Evolutionary conservation across 2,113 vertebrate species (phyloP).

Genomic region (Campylomormyrus tamandua): DNA sequence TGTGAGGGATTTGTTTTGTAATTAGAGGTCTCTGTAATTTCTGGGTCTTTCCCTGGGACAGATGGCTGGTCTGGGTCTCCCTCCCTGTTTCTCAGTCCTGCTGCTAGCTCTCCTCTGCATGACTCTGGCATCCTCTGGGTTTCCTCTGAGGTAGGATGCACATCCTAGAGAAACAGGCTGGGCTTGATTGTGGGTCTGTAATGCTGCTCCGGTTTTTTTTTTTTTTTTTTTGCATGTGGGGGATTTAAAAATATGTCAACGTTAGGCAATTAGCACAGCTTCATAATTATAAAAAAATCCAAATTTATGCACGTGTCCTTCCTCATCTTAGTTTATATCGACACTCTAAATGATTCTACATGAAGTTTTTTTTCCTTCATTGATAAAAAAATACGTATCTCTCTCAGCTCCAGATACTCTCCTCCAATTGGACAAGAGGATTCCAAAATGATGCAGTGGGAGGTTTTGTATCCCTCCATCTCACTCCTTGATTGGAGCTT

Average conservation of each 20-base stretch:
- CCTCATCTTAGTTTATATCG: background rate
- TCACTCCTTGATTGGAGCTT: conserved; percentile 55
- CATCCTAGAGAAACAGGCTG: background rate
- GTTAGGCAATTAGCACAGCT: background rate
- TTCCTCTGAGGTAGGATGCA: conserved; percentile 37
- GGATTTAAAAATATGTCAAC: background rate
- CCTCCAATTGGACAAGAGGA: conserved; percentile 31
- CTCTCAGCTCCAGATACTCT: conserved; percentile 21
- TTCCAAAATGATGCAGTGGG: conserved; percentile 41
- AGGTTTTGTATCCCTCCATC: conserved; percentile 48
- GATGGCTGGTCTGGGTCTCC: conserved; percentile 40
- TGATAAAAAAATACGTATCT: background rate
- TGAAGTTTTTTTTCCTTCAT: background rate
- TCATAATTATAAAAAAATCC: background rate
- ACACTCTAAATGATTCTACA: background rate
- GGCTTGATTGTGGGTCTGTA: background rate
- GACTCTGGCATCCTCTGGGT: conserved; percentile 43
- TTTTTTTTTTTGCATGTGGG: background rate
- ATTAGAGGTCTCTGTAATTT: background rate
- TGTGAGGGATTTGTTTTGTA: background rate
- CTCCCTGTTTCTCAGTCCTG: conserved; percentile 32
- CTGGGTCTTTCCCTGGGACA: conserved; percentile 22
- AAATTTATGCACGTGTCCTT: background rate
- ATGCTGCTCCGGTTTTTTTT: background rate
- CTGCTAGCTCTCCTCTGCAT: conserved; percentile 46